Evolutionary conservation across 2,797 vertebrate species (phyloP), one percentile per base, ranked within the genome.

Genomic region (Darevskia nairensis): DNA sequence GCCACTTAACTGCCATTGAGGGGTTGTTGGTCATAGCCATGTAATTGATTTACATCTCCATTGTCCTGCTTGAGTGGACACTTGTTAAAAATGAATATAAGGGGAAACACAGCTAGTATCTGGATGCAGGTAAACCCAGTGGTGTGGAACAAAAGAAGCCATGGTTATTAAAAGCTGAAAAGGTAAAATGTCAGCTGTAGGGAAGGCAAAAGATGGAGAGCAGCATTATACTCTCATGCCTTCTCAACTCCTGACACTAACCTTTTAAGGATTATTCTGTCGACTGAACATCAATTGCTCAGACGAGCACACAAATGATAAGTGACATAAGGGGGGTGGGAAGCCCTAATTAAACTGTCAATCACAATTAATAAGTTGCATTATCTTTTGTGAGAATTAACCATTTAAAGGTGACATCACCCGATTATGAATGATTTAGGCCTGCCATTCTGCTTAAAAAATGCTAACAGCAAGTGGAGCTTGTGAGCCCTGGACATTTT

Each of bases 341-440:
- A 64, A 78, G 29, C 21, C 79, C 50, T 88, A 90, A 86, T 90
- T 88, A 71, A 78, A 81, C 83, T 85, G 89, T 82, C 79, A 85
- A 85, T 88, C 83, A 68, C 72, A 41, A 90, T 88, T 85, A 88
- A 88, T 78, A 82, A 88, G 50, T 77, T 61, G 44, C 25, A 64
- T 61, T 82, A 85, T 85, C 46, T 82, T 86, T 35, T 39, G 29
- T 78, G 50, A 71, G 66, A 88, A 85, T 88, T 85, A 85, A 89
- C 71, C 44, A 86, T 89, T 86, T 85, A 89, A 89, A 82, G 46
- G 32, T 44, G 61, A 59, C 35, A 81, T 27, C 59, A 76, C 44
- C 80, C 81, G 66, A 89, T 46, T 41, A 82, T 25, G 59, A 25
- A 85, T 89, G 80, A 89, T 29, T 76, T 76, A 75, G 19, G 11